phyloP scores from a whole-genome alignment of 2,797 vertebrate species.

The Meda fulgida region DNA sequence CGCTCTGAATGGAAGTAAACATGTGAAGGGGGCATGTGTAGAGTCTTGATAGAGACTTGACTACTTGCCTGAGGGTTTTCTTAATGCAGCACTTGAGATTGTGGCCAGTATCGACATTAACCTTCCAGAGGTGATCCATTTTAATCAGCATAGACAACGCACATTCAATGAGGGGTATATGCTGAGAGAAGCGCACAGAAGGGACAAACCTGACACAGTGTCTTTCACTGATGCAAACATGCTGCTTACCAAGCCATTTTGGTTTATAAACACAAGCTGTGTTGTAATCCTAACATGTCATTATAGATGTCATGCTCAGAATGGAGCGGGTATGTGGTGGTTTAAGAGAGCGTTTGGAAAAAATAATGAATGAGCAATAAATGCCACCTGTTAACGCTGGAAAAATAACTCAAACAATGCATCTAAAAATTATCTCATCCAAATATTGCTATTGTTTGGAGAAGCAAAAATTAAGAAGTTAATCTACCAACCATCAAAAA shows the following conservation, averaged over 20 bases:
- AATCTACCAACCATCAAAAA: not conserved
- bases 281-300: conserved; percentile 40
- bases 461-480: not conserved
- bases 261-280: conserved; percentile 45
- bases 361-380: conserved; percentile 12
- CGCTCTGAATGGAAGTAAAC: not conserved
- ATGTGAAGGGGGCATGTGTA: not conserved
- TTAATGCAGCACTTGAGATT: conserved; percentile 21
- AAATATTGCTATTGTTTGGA: conserved; percentile 7
- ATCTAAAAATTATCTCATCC: not conserved
- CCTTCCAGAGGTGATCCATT: not conserved
- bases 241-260: conserved; percentile 4
- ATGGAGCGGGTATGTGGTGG: conserved; percentile 9
- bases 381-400: conserved; percentile 4
- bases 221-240: conserved; percentile 6
- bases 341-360: not conserved
- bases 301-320: conserved; percentile 33
- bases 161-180: not conserved
- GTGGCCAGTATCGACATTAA: not conserved
- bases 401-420: not conserved
- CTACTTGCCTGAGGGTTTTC: conserved; percentile 9
- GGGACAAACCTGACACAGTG: not conserved
- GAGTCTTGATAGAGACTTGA: not conserved
- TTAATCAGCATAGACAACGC: not conserved
- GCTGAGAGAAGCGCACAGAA: conserved; percentile 1